phyloP scores from a whole-genome alignment of 2,113 vertebrate species.

The Orientallactaga bullata region DNA sequence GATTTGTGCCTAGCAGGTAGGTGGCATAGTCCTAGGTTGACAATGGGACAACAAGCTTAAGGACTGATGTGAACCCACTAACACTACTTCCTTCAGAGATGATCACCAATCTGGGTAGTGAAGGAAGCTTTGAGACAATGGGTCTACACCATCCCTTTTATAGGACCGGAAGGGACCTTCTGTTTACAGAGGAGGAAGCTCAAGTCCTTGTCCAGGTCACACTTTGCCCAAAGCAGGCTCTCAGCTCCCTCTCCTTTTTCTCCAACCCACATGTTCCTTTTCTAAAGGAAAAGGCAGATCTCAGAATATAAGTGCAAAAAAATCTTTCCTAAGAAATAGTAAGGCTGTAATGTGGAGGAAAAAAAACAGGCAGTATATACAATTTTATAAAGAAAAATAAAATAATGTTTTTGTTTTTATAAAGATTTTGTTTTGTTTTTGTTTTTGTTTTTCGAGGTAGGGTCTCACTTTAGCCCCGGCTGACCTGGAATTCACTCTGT shows the following conservation, averaged over 20 bases:
- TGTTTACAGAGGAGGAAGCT: not conserved
- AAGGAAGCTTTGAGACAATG: not conserved
- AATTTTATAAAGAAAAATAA: not conserved
- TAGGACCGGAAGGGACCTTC: not conserved
- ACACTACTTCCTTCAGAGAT: not conserved
- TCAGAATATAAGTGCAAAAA: not conserved
- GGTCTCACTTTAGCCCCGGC: too few relatives aligned
- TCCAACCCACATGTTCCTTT: not conserved
- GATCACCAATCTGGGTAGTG: not conserved
- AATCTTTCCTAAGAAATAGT: not conserved
- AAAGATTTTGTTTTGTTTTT: not conserved
- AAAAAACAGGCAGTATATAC: not conserved
- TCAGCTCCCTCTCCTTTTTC: not conserved
- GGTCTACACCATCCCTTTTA: too few relatives aligned
- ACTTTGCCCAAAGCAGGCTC: not conserved
- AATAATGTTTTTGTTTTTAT: not conserved
- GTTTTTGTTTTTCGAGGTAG: too few relatives aligned
- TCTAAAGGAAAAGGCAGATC: not conserved
- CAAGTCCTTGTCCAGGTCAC: not conserved
- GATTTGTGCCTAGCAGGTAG: not conserved
- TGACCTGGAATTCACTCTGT: too few relatives aligned
- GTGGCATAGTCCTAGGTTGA: not conserved
- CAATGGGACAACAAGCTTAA: not conserved
- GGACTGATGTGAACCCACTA: not conserved
- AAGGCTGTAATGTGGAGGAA: not conserved